Percentiles rank a stretch among this genome's conserved stretches.
Evolutionary conservation across 2,113 vertebrate species (phyloP).

Genomic region (Eclectus roratus): DNA sequence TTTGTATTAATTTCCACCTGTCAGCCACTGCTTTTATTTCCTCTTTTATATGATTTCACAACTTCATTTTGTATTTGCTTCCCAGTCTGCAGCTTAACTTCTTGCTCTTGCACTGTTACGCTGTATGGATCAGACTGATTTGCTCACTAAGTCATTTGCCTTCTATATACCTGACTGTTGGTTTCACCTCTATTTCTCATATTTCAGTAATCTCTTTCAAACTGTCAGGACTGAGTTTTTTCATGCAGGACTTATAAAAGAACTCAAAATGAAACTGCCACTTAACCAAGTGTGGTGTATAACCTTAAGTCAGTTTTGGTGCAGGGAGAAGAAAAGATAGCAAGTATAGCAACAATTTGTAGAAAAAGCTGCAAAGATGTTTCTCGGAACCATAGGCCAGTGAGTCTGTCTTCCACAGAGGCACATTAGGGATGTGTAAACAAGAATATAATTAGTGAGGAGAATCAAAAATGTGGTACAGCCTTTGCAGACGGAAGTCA

Average conservation of each 20-base stretch:
- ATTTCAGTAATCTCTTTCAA: not conserved
- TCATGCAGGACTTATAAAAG: not conserved
- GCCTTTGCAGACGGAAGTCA: not conserved
- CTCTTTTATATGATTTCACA: not conserved
- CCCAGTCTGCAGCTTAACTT: not conserved
- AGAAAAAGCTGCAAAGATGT: not conserved
- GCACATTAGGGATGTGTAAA: not conserved
- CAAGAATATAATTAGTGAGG: not conserved
- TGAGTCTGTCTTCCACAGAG: not conserved
- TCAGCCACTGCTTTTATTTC: not conserved
- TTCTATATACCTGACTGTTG: not conserved
- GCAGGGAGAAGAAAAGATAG: not conserved
- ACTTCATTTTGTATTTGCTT: not conserved
- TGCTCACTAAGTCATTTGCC: not conserved
- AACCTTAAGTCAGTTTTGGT: not conserved
- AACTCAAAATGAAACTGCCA: not conserved
- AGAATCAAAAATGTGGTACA: not conserved
- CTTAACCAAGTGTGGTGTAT: not conserved
- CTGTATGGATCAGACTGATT: not conserved
- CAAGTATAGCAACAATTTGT: not conserved
- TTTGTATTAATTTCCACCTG: not conserved
- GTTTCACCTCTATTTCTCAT: not conserved
- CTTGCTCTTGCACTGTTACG: not conserved
- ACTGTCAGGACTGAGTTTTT: not conserved
- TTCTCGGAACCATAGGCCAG: not conserved